Evolutionary conservation across 2,797 vertebrate genomes (phyloP).

Genomic region (Mico argentatus): DNA sequence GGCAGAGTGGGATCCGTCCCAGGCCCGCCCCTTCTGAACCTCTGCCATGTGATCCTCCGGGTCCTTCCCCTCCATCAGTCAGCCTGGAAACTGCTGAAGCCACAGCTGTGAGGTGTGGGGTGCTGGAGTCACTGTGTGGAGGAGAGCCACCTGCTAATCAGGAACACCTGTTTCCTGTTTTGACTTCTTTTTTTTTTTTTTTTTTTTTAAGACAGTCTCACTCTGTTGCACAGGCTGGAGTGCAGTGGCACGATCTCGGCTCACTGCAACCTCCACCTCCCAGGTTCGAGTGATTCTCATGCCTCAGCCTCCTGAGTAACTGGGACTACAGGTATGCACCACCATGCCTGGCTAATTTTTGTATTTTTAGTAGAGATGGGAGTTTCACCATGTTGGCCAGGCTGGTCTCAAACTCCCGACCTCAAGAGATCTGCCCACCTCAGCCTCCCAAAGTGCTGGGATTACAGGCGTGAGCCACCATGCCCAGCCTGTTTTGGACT

Average conservation of each 20-base stretch:
- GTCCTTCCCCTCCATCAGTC: background rate
- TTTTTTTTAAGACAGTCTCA: background rate
- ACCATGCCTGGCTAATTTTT: background rate
- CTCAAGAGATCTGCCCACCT: background rate
- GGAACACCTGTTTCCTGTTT: background rate
- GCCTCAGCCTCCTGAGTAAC: background rate
- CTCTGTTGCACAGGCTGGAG: background rate
- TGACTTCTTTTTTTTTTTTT: background rate
- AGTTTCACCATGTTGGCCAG: background rate
- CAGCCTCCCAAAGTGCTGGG: background rate
- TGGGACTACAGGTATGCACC: background rate
- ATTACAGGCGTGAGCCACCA: background rate
- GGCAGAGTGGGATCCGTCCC: background rate
- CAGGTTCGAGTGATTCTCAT: background rate
- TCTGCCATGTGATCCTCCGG: background rate
- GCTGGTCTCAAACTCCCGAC: background rate
- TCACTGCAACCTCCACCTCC: background rate
- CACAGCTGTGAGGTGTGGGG: no score
- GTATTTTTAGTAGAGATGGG: background rate
- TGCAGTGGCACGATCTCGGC: background rate
- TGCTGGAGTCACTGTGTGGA: accelerated
- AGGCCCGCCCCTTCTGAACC: background rate
- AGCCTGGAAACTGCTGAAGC: background rate
- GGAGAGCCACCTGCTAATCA: background rate
- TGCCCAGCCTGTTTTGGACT: accelerated